Conservation (phyloP, 2,797 vertebrate species). For the Argyrosomus regius region DNA sequence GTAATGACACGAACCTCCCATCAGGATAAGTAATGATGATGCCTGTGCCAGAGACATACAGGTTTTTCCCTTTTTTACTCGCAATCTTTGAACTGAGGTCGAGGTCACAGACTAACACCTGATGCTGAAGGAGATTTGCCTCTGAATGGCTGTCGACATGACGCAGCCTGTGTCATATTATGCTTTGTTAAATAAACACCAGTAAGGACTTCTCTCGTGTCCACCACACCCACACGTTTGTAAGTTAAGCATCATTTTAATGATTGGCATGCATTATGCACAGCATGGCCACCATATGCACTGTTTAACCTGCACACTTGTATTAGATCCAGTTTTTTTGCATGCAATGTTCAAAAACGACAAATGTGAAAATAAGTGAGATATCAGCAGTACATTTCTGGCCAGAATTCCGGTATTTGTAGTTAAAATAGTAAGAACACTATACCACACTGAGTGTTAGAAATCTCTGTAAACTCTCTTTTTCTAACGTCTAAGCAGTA, state of each 20-base stretch:
- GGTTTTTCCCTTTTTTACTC: constrained; percentile 25
- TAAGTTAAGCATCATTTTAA: constrained; percentile 38
- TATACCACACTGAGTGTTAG: background rate
- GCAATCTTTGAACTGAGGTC: constrained; percentile 66
- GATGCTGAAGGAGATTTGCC: constrained; percentile 73
- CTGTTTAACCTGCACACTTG: constrained; percentile 2
- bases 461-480: constrained; percentile 16
- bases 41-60: constrained; percentile 28
- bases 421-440: background rate
- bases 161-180: constrained; percentile 60
- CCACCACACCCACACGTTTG: constrained; percentile 65
- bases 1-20: constrained; percentile 65
- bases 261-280: constrained; percentile 23
- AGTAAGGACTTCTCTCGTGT: constrained; percentile 27
- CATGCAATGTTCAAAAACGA: constrained; percentile 8
- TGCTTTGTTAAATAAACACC: constrained; percentile 40
- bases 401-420: background rate
- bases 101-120: constrained; percentile 81
- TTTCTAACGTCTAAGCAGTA: constrained; percentile 26
- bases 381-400: constrained; percentile 1
- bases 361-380: constrained; percentile 1
- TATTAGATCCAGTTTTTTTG: constrained; percentile 1
- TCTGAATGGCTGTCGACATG: constrained; percentile 58
- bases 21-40: constrained; percentile 61
- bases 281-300: constrained; percentile 1